Evolutionary conservation across 2,797 vertebrate genomes (phyloP), one percentile per base, ranked within the genome.

Genomic region (Nothura maculosa): DNA sequence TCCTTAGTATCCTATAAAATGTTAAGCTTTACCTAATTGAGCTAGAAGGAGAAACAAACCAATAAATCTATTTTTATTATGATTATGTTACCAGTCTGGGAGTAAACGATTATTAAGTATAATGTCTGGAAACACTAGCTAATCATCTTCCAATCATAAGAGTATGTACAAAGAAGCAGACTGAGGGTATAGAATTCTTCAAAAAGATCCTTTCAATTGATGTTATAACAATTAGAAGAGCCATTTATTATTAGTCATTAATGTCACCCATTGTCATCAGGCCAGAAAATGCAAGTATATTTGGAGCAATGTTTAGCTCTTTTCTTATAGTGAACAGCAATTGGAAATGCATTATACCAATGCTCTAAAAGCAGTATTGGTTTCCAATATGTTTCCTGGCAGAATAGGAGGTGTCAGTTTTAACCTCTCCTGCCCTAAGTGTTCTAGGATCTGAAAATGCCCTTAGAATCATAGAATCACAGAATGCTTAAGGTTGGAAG

Each of bases 31-130:
- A 92, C 47, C 43, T 89, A 85, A 94, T 75, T 87, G 78, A 34
- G 19, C 83, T 82, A 64, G 83, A 90, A 96, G 38, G 57, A 90
- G 63, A 84, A 94, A 89, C 40, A 90, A 89, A 87, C 43, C 52
- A 81, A 88, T 86, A 94, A 76, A 86, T 89, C 68, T 82, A 9
- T 83, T 94, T 92, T 92, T 91, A 90, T 91, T 92, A 80, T 87
- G 73, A 91, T 91, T 81, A 62, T 66, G 63, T 91, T 95, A 70
- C 32, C 45, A 64, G 57, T 64, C 36, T 85, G 67, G 74, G 42
- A 94, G 48, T 86, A 92, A 88, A 94, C 84, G 21, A 70, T 74
- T 81, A 32, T 88, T 83, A 84, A 84, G 79, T 86, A 57, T 57
- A 86, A 80, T 70, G 52, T 9, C 11, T 77, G 57, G 64, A 34